Conservation (phyloP, 2,888 invertebrate genomes). For the Mesorhabditis belari region DNA sequence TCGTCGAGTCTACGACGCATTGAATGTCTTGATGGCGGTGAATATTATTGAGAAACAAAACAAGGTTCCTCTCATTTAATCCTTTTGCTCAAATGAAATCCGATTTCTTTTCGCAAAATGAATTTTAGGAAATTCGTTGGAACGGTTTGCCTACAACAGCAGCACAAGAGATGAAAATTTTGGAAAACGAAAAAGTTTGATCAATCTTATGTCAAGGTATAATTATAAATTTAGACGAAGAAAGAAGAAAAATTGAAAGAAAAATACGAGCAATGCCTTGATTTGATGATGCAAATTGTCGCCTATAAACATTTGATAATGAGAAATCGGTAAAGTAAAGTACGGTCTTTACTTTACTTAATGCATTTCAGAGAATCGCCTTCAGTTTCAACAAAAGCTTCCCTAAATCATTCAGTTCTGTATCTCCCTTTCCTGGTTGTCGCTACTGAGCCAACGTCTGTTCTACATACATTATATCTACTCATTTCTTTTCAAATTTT, state of each 20-base stretch:
- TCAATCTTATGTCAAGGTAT: background rate
- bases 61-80: slow-evolving; percentile 59
- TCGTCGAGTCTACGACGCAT: slow-evolving; percentile 93
- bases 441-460: too few relatives aligned
- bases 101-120: too few relatives aligned
- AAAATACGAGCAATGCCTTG: slow-evolving; percentile 55
- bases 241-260: slow-evolving; percentile 50
- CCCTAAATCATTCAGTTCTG: too few relatives aligned
- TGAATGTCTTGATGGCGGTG: slow-evolving; percentile 99
- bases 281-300: slow-evolving; percentile 66
- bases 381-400: too few relatives aligned
- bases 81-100: too few relatives aligned
- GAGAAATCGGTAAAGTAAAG: slow-evolving; percentile 84
- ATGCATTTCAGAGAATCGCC: background rate
- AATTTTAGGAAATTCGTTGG: slow-evolving; percentile 89
- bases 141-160: slow-evolving; percentile 73
- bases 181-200: slow-evolving; percentile 54
- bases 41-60: slow-evolving; percentile 99
- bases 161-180: slow-evolving; percentile 39
- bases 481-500: background rate
- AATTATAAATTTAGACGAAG: slow-evolving; percentile 10
- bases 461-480: too few relatives aligned
- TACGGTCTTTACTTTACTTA: too few relatives aligned
- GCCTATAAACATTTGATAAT: slow-evolving; percentile 93
- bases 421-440: background rate